A percentile compares a stretch with the other conserved stretches of the same genome.
These are phyloP conservation scores for Seira sanloemensis DNA, from an alignment of 2,888 invertebrate genomes.

Conservation along the genomic window DNA sequence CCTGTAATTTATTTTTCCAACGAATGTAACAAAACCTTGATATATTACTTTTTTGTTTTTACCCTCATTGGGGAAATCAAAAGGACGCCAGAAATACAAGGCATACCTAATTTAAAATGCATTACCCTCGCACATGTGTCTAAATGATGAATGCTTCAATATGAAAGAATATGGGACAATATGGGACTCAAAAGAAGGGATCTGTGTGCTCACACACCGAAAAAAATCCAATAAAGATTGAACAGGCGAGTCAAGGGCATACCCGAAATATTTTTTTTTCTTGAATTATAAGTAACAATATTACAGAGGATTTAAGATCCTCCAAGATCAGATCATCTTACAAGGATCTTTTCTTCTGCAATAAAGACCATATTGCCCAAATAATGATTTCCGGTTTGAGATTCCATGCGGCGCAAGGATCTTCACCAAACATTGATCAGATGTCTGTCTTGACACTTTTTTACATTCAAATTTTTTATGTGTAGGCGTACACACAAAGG, in stretches of 20 bases:
- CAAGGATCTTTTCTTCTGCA: conserved; percentile 65
- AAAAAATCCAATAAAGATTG: conserved; percentile 29
- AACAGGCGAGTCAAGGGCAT: conserved; percentile 55
- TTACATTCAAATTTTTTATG: conserved; percentile 55
- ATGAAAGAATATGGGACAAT: conserved; percentile 50
- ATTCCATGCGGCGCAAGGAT: conserved; percentile 61
- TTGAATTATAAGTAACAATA: conserved; percentile 46
- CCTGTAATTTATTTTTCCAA: not conserved
- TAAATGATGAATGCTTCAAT: conserved; percentile 54
- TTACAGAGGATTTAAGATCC: conserved; percentile 59
- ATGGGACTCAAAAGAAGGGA: conserved; percentile 33
- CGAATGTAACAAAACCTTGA: conserved; percentile 14
- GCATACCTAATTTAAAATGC: not conserved
- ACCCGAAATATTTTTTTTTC: conserved; percentile 27
- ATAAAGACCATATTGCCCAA: conserved; percentile 74
- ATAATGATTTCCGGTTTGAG: conserved; percentile 74
- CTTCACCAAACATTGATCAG: conserved; percentile 72
- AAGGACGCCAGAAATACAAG: conserved; percentile 42
- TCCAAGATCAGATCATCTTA: conserved; percentile 60
- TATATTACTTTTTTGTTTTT: conserved; percentile 35
- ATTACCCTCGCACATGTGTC: not conserved
- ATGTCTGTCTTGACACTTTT: conserved; percentile 73
- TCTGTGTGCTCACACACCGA: not conserved
- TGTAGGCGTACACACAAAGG: not conserved
- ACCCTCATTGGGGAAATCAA: conserved; percentile 25